Evolutionary conservation across 2,888 invertebrate species (phyloP), one percentile per base, ranked within the genome.

Genomic region (Frankliniella fusca): DNA sequence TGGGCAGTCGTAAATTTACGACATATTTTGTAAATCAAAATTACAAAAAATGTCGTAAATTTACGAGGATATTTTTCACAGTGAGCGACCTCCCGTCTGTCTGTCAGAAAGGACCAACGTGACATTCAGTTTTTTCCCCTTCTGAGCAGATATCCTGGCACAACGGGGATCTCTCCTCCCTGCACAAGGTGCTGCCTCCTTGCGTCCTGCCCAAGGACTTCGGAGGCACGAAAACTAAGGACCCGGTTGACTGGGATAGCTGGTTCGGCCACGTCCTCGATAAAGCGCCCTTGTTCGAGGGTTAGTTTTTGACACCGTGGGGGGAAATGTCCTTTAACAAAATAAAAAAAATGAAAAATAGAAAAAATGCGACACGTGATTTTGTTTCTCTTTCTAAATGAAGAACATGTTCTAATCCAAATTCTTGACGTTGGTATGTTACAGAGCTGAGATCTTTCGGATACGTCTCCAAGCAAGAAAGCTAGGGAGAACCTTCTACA

Each of bases 61-160:
- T n/a, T n/a, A n/a, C n/a, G n/a, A n/a, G n/a, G n/a, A n/a, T n/a
- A n/a, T n/a, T n/a, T n/a, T n/a, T n/a, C n/a, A n/a, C n/a, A n/a
- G n/a, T n/a, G n/a, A n/a, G n/a, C n/a, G n/a, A 38, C 2, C 38
- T 38, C 38, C 38, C 5, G 38, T 38, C 7, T 38, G 38, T 38
- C 7, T 20, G 18, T 5, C 54, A 54, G 54, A 54, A 54, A 54
- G 20, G 20, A 54, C 80, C 23, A 7, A 80, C 11, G 38, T 20
- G 38, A 48, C 20, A 28, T 80, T 80, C 0, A 28, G 5, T 38
- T 5, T 38, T 38, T 38, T 65, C 80, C 48, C 81, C 65, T 28
- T 82, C 81, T 48, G 86, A 86, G 81, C 85, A 89, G 89, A 85
- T 89, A 50, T 86, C 87, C 83, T 87, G 89, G 82, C 88, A 89